phyloP scores from a whole-genome alignment of 2,113 vertebrate species.

The Eolophus roseicapilla region DNA sequence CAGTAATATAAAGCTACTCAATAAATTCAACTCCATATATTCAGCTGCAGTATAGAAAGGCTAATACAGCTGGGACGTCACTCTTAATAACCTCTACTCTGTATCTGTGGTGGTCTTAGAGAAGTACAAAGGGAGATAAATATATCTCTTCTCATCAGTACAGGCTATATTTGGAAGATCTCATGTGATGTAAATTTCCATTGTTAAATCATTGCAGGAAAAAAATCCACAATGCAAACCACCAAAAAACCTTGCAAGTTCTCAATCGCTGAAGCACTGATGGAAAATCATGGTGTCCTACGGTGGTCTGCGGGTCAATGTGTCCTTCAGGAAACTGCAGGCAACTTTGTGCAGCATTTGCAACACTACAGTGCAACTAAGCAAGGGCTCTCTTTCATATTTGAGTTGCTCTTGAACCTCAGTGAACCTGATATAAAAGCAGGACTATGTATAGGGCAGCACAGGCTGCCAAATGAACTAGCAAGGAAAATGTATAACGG shows the following conservation, averaged over 20 bases:
- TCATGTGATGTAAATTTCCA: slow-evolving; percentile 8
- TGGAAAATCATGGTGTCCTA: neutral
- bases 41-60: neutral
- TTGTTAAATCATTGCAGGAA: neutral
- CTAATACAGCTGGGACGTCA: neutral
- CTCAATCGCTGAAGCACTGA: neutral
- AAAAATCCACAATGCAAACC: neutral
- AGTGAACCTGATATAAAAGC: neutral
- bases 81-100: neutral
- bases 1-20: neutral
- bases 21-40: neutral
- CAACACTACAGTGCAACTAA: neutral
- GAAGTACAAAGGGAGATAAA: slow-evolving; percentile 23
- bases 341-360: neutral
- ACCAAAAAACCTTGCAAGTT: neutral
- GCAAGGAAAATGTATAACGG: neutral
- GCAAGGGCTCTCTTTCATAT: neutral
- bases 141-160: slow-evolving; percentile 28
- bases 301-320: neutral
- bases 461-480: neutral
- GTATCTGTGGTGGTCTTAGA: neutral
- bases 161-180: slow-evolving; percentile 13
- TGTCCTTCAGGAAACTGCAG: neutral
- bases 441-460: neutral
- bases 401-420: neutral